Base-by-base conservation (phyloP, 2,113 vertebrate species). In the Synchiropus splendidus region DNA sequence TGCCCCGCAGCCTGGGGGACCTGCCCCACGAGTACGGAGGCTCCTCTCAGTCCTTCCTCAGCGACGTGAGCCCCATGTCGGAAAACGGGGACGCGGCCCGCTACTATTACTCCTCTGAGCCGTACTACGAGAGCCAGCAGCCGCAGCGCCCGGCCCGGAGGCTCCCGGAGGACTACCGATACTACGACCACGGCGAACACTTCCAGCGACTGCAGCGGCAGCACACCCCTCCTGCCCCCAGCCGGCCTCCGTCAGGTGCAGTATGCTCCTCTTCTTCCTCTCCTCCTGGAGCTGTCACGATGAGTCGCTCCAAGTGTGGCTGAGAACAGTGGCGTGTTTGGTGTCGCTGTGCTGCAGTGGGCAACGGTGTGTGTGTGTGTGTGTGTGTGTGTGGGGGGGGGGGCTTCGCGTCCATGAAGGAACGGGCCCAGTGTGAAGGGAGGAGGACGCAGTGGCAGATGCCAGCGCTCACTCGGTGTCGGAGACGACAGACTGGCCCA, bases 61-160 rank as follows among this genome's bases (percentile, higher is more conserved):
- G 89, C 2, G 91, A 96, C 17, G 72, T 81, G 18, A 80, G 54
- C 18, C 74, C 88, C 27, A 77, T 64, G 61, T 70, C 88, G 12
- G 93, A 98, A 75, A 98, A 97, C 6, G 93, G 92, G 52, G 92
- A 97, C 1, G 71, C 77, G 5, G 73, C 85, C 12, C 85, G 87
- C 0, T 92, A 86, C 44, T 97, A 85, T 42, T 91, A 86, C 58
- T 80, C 87, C 2, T 45, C 74, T 10, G 92, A 93, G 48, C 86
- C 83, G 12, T 96, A 89, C 51, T 92, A 90, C 10, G 87, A 88
- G 36, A 90, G 85, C 63, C 82, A 78, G 49, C 87, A 87, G 61
- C 61, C 54, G 16, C 64, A 50, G 46, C 68, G 14, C 9, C 77
- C 73, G 45, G 65, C 65, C 31, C 73, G 84, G 4, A 88, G 77